Base-by-base conservation (phyloP, 1,140 invertebrate species). In the Papilio polytes region DNA sequence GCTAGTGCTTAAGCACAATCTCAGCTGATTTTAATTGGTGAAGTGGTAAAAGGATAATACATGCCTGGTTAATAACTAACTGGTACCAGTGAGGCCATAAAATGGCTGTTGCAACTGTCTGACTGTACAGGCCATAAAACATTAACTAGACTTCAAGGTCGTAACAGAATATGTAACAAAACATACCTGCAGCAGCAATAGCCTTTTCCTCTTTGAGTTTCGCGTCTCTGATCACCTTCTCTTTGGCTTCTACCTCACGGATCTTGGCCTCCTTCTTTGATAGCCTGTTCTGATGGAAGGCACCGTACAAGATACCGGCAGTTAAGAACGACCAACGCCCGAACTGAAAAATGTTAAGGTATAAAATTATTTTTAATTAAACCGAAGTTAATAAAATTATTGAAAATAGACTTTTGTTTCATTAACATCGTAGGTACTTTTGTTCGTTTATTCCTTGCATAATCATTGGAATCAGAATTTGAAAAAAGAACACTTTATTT, bases 321-420 rank as follows among this genome's bases (percentile, higher is more conserved):
- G 92, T 86, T 12, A 98, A 95, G 82, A 98, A 95, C 83, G 96
- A 97, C 97, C 97, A 98, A 90, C 97, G 96, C 26, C 96, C 96
- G 89, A 98, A 97, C 97, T 97, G 88, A 22, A 95, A 92, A 79
- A 66, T 41, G 8, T 44, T 18, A 73, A 41, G 1, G 8, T 3
- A 73, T 44, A 41, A n/a, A 44, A 1, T 9, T 10, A 41, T 15
- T 6, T 73, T 66, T 26, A 66, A 6, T 66, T 31, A 22, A 10
- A 48, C 9, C 46, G 15, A 48, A 48, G 3, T 48, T 12, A 15
- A 13, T 20, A 48, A 48, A 48, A 48, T 15, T 2, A 15, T 48
- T 20, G 22, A 63, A 63, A 63, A 22, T 63, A 4, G 3, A 12
- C 10, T 26, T 63, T 63, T 66, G 22, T 31, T 15, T 66, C 15